Evolutionary conservation across 92 coral and sea anemone species (phyloP).

Genomic region (Epizoanthus ramosus): DNA sequence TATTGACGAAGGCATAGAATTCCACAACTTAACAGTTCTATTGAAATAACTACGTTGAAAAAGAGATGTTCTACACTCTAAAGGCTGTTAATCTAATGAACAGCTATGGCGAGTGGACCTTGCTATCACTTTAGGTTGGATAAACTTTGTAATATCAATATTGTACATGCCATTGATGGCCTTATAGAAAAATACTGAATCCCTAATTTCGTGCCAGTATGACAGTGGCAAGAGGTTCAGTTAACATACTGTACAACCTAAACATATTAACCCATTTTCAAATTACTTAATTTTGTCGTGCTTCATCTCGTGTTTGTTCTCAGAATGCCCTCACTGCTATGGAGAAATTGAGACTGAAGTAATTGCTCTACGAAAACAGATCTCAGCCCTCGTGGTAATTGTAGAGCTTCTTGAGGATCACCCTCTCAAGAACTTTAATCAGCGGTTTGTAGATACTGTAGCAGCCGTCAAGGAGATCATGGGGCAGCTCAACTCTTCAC

Average conservation of each 20-base stretch:
- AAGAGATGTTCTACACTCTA: too few species aligned
- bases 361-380: conserved; percentile 61
- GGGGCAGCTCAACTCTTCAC: conserved; percentile 28
- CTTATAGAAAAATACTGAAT: too few species aligned
- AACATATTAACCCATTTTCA: not conserved
- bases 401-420: conserved; percentile 43
- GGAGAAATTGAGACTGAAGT: conserved; percentile 74
- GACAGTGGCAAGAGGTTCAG: too few species aligned
- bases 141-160: too few species aligned
- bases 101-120: too few species aligned
- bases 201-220: too few species aligned
- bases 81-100: too few species aligned
- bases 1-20: too few species aligned
- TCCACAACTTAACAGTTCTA: too few species aligned
- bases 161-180: too few species aligned
- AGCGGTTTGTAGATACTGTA: conserved; percentile 57
- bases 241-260: not conserved
- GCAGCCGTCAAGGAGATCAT: conserved; percentile 53
- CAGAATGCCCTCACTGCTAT: conserved; percentile 88
- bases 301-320: not conserved
- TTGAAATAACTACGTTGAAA: too few species aligned
- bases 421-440: conserved; percentile 62
- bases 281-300: not conserved
- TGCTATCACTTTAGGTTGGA: too few species aligned
- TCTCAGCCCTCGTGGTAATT: conserved; percentile 40